These are phyloP conservation scores for Drosophila engyochracea DNA, from an alignment of 2,888 invertebrate species.

Conservation along the genomic window DNA sequence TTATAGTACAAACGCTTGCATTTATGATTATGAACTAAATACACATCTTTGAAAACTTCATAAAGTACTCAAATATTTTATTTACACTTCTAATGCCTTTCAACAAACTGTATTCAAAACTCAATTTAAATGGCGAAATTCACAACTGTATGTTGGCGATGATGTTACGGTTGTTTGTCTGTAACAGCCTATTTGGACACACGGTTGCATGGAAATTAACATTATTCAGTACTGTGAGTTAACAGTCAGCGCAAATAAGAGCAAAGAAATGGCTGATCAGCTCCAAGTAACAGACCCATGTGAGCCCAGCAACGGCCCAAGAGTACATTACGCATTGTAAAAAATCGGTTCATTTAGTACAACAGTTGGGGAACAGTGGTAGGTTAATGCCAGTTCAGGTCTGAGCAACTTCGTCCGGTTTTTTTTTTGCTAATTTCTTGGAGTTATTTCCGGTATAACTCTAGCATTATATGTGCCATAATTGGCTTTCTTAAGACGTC, in stretches of 20 bases:
- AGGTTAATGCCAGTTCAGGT: too few relatives aligned
- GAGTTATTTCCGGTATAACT: too few relatives aligned
- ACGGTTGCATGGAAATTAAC: slow-evolving; percentile 46
- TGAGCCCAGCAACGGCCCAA: too few relatives aligned
- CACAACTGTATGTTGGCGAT: slow-evolving; percentile 65
- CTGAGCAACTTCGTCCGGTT: too few relatives aligned
- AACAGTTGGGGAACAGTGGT: too few relatives aligned
- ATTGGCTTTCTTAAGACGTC: too few relatives aligned
- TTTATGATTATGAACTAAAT: slow-evolving; percentile 8
- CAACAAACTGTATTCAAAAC: slow-evolving; percentile 59
- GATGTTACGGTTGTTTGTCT: slow-evolving; percentile 60
- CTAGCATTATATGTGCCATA: too few relatives aligned
- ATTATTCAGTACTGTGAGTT: slow-evolving; percentile 23
- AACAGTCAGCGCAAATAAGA: slow-evolving; percentile 5
- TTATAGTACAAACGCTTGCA: slow-evolving; percentile 10
- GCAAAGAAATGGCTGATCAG: neutral
- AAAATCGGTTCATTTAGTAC: too few relatives aligned
- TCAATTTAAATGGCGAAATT: slow-evolving; percentile 69
- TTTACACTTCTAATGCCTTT: slow-evolving; percentile 24
- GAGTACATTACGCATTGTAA: too few relatives aligned
- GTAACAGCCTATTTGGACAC: slow-evolving; percentile 20
- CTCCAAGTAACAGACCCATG: neutral
- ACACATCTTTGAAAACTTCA: slow-evolving; percentile 9
- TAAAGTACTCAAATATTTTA: slow-evolving; percentile 1
- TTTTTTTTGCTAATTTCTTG: too few relatives aligned